A percentile compares a stretch with the other conserved stretches of the same genome.
phyloP scores from a whole-genome alignment of 2,888 invertebrate species.

The Schrankia costaestrigalis region DNA sequence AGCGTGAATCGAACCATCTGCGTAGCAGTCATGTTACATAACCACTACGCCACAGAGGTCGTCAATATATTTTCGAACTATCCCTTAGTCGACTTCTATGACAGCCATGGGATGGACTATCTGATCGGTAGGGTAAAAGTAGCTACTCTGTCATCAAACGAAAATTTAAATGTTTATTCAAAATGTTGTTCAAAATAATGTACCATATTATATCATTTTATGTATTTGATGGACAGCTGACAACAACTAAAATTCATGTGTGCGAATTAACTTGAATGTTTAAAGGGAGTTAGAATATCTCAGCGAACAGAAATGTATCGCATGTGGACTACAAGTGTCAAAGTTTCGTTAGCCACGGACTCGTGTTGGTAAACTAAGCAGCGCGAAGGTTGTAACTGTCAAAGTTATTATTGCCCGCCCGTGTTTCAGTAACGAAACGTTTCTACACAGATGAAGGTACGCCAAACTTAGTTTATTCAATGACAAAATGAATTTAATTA shows the following conservation, averaged over 20 bases:
- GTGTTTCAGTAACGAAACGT: constrained; percentile 45
- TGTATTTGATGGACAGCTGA: too few species aligned
- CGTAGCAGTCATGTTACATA: too few species aligned
- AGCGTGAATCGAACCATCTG: too few species aligned
- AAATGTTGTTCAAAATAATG: too few species aligned
- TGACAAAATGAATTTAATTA: constrained; percentile 55
- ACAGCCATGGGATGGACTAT: too few species aligned
- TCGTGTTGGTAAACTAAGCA: constrained; percentile 47
- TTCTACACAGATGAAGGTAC: constrained; percentile 24
- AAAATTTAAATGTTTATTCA: too few species aligned
- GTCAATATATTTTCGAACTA: too few species aligned
- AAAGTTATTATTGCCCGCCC: constrained; percentile 60
- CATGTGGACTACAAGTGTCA: constrained; percentile 55
- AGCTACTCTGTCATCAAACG: too few species aligned
- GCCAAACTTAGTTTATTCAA: constrained; percentile 40
- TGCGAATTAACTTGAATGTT: constrained; percentile 2
- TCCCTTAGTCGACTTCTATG: too few species aligned
- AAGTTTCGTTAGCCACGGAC: constrained; percentile 52
- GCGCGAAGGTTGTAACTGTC: constrained; percentile 61
- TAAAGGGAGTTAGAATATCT: constrained; percentile 19
- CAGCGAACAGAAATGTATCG: constrained; percentile 52
- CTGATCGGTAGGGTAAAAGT: too few species aligned
- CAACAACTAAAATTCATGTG: not conserved
- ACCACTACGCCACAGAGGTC: too few species aligned
- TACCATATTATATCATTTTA: too few species aligned